Evolutionary conservation across 1,140 invertebrate genomes (phyloP).

Genomic region (Trissolcus basalis): DNA sequence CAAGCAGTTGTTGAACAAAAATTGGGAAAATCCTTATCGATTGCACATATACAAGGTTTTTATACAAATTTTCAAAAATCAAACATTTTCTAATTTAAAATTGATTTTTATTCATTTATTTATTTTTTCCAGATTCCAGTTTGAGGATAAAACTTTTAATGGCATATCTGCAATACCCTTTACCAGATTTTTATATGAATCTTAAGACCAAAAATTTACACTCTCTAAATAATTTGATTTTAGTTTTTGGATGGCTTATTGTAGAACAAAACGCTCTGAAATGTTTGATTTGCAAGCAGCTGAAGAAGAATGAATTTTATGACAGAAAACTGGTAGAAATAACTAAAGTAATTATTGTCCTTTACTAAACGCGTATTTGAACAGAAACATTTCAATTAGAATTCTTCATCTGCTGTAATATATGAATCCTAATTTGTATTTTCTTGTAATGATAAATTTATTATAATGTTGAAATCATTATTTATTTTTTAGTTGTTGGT

Average conservation of each 20-base stretch:
- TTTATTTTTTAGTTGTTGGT: neutral
- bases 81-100: neutral
- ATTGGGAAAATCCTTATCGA: neutral
- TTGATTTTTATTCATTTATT: slow-evolving; percentile 1
- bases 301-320: slow-evolving; percentile 10
- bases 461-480: neutral
- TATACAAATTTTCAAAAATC: neutral
- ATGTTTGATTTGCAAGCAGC: slow-evolving; percentile 9
- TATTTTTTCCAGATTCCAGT: slow-evolving; percentile 14
- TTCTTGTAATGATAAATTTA: no score
- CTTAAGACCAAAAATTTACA: neutral
- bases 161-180: slow-evolving; percentile 20
- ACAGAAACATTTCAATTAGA: neutral
- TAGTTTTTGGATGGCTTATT: slow-evolving; percentile 38
- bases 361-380: no score
- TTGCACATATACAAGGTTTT: slow-evolving; percentile 7
- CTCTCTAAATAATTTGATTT: slow-evolving; percentile 11
- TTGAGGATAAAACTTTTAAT: slow-evolving; percentile 26
- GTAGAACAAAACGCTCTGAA: slow-evolving; percentile 16
- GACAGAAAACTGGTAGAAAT: slow-evolving; percentile 7
- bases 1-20: slow-evolving; percentile 3
- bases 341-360: slow-evolving; percentile 11
- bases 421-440: no score
- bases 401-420: no score
- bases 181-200: slow-evolving; percentile 13